Evolutionary conservation across 2,888 invertebrate genomes (phyloP), one percentile per base, ranked within the genome.

Genomic region (Rotaria socialis): DNA sequence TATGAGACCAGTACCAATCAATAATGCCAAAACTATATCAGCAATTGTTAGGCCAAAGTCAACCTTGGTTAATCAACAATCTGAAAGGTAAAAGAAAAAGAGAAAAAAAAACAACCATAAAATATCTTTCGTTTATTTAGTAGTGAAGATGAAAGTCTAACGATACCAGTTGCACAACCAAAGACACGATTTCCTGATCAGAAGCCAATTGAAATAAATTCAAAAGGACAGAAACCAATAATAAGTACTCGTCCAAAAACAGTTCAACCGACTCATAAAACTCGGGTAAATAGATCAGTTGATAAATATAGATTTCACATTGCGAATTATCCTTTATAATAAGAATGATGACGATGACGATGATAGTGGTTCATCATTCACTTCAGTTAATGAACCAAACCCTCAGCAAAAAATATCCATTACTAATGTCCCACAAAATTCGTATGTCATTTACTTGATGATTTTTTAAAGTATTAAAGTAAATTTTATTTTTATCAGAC

Each of bases 201-300:
- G 24, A 43, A 80, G n/a, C n/a, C 47, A 47, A 11, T 24, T n/a
- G 80, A 80, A 24, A 47, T 47, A 24, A 43, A n/a, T 80, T 47
- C 80, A 43, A 80, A 19, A n/a, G 80, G 80, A 80, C 80, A 80
- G 24, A 80, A 80, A 80, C 24, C 80, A 47, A 8, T n/a, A 2
- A 41, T 80, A 8, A 47, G n/a, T 80, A n/a, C 80, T 47, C 3
- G n/a, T 24, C 35, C 80, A 47, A 22, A 47, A 47, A n/a, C 47
- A n/a, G n/a, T 80, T 80, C 80, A n/a, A n/a, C 43, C 80, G 6
- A 0, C 19, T 43, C 22, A 41, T 47, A 19, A 47, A 43, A 47
- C 80, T 47, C 47, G 24, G 4, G 80, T 80, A 47, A 80, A 47
- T 43, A 80, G 11, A 43, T 11, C 50, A 50, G 10, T 50, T 50